phyloP scores from a whole-genome alignment of 2,113 vertebrate species.

The Platycercus adscitus region DNA sequence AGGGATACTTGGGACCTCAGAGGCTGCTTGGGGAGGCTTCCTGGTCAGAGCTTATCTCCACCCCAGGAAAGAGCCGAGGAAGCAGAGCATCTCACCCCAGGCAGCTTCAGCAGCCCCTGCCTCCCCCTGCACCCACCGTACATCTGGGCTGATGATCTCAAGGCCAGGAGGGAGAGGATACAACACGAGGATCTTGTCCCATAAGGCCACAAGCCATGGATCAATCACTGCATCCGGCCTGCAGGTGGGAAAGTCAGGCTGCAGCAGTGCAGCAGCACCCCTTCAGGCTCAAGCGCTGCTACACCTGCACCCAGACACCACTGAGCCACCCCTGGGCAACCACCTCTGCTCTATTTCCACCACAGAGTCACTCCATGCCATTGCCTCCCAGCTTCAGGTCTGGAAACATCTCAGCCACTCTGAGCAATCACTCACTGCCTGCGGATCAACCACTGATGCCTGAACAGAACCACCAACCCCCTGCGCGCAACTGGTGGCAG shows the following conservation, averaged over 20 bases:
- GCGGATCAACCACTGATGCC: not conserved
- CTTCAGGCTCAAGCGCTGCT: not conserved
- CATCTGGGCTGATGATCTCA: slow-evolving; percentile 70
- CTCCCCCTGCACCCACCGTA: slow-evolving; percentile 77
- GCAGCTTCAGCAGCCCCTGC: not conserved
- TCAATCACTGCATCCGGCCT: slow-evolving; percentile 91
- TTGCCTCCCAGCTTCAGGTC: not conserved
- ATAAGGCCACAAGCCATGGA: slow-evolving; percentile 87
- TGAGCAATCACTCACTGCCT: rapidly evolving
- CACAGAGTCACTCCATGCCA: rapidly evolving
- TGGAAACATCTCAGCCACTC: not conserved
- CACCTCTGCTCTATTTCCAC: not conserved
- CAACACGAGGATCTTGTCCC: slow-evolving; percentile 80
- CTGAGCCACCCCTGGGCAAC: not conserved
- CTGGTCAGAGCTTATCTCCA: not conserved
- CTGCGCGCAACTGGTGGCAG: rapidly evolving
- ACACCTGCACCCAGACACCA: rapidly evolving
- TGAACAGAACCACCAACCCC: not conserved
- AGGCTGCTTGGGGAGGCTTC: not conserved
- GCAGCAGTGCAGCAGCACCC: not conserved
- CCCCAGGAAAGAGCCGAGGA: not conserved
- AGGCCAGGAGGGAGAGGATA: slow-evolving; percentile 74
- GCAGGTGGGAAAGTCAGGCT: not conserved
- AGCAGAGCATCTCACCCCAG: not conserved
- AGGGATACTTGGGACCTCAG: not conserved